Evolutionary conservation across 2,113 vertebrate genomes (phyloP).

Genomic region (Pao palembangensis): DNA sequence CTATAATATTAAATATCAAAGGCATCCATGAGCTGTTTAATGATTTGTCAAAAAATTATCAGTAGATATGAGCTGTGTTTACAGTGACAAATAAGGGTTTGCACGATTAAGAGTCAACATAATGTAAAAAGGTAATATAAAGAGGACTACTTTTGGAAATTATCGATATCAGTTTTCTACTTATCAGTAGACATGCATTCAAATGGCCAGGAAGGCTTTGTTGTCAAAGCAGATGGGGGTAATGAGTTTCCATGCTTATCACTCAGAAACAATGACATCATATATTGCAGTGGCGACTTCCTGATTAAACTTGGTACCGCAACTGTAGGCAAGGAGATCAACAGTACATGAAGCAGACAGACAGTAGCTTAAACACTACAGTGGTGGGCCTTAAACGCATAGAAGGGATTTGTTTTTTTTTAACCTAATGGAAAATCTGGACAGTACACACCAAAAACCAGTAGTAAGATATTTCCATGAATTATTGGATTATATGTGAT

Average conservation of each 20-base stretch:
- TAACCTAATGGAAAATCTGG: neutral
- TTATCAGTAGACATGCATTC: conserved; percentile 20
- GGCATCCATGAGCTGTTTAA: conserved; percentile 9
- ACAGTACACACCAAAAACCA: neutral
- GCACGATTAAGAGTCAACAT: conserved; percentile 23
- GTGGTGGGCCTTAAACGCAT: neutral
- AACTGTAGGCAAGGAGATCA: conserved; percentile 22
- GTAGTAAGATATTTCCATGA: neutral
- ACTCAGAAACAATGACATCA: conserved; percentile 46
- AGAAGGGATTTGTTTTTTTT: neutral
- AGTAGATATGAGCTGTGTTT: conserved; percentile 8
- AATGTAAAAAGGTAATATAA: conserved; percentile 18
- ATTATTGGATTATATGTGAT: too few relatives aligned
- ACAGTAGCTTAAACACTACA: neutral
- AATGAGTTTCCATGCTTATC: conserved; percentile 54
- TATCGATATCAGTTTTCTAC: conserved; percentile 41
- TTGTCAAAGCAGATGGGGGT: conserved; percentile 21
- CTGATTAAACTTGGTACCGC: conserved; percentile 26
- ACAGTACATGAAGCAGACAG: neutral
- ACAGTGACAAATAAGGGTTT: neutral
- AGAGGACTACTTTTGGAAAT: conserved; percentile 9
- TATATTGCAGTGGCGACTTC: conserved; percentile 7
- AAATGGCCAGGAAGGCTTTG: conserved; percentile 14
- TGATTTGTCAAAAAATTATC: neutral
- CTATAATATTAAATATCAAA: neutral